These are phyloP conservation scores for Pseudomyrmex cubaensis DNA, from an alignment of 1,140 invertebrate species.

Conservation along the genomic window DNA sequence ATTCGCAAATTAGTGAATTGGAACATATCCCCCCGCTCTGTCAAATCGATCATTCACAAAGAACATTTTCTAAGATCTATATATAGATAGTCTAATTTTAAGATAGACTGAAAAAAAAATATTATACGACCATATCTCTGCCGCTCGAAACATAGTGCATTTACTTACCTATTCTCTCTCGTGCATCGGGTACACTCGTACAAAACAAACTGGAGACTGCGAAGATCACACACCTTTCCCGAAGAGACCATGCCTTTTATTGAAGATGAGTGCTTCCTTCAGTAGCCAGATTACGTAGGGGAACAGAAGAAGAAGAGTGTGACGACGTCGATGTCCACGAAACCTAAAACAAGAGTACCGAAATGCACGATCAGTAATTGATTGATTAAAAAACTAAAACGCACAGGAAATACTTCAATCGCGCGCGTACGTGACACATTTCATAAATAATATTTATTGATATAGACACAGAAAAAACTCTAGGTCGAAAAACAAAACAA, in stretches of 20 bases:
- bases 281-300: constrained; percentile 53
- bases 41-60: constrained; percentile 53
- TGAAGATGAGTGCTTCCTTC: constrained; percentile 71
- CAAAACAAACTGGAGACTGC: constrained; percentile 39
- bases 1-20: constrained; percentile 62
- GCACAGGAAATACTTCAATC: neutral
- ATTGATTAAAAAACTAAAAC: no score
- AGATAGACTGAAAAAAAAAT: constrained; percentile 70
- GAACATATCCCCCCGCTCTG: constrained; percentile 74
- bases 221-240: constrained; percentile 46
- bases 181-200: constrained; percentile 19
- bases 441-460: constrained; percentile 66
- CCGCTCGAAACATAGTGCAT: constrained; percentile 24
- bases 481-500: constrained; percentile 34
- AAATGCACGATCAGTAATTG: constrained; percentile 18
- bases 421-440: constrained; percentile 53
- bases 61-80: constrained; percentile 55
- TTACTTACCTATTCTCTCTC: neutral
- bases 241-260: constrained; percentile 13
- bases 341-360: constrained; percentile 48
- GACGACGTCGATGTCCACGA: constrained; percentile 30
- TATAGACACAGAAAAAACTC: constrained; percentile 24
- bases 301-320: constrained; percentile 35
- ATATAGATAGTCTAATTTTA: constrained; percentile 63
- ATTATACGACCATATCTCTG: constrained; percentile 59